Evolutionary conservation across 1,140 invertebrate genomes (phyloP).

Genomic region (Adoxophyes honmai): DNA sequence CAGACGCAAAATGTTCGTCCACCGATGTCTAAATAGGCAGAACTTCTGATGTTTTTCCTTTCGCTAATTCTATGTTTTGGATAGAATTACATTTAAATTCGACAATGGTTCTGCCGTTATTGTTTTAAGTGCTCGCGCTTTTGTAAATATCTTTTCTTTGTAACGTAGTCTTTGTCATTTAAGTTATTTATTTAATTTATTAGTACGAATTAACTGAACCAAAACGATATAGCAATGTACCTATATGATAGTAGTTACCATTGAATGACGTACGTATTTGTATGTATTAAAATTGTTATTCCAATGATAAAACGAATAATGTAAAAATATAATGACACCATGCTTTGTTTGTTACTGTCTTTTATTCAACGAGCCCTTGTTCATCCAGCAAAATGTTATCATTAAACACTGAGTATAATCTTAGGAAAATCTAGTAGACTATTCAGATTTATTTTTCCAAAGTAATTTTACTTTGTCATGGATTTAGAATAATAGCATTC

Average conservation of each 20-base stretch:
- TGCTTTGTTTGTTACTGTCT: slow-evolving; percentile 25
- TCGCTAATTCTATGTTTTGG: not conserved
- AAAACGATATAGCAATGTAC: slow-evolving; percentile 5
- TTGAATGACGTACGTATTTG: slow-evolving; percentile 25
- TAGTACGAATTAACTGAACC: slow-evolving; percentile 2
- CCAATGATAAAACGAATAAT: slow-evolving; percentile 14
- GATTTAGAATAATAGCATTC: too few relatives aligned
- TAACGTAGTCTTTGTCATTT: slow-evolving; percentile 17
- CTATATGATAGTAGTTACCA: slow-evolving; percentile 43
- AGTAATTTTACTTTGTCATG: too few relatives aligned
- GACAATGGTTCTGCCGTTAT: not conserved
- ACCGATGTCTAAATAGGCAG: not conserved
- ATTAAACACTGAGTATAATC: too few relatives aligned
- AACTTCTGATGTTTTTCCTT: not conserved
- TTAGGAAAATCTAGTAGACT: too few relatives aligned
- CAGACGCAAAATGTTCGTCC: not conserved
- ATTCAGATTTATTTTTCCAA: too few relatives aligned
- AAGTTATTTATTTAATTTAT: slow-evolving; percentile 33
- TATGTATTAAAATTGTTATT: slow-evolving; percentile 18
- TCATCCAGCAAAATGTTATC: too few relatives aligned
- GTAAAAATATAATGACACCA: slow-evolving; percentile 21
- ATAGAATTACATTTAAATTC: not conserved
- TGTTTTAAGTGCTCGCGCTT: slow-evolving; percentile 31
- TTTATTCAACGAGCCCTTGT: slow-evolving; percentile 15
- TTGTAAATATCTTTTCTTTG: slow-evolving; percentile 53